A percentile compares a stretch with the other conserved stretches of the same genome.
Conservation (phyloP, 2,113 vertebrate genomes). For the Mormoops blainvillei region DNA sequence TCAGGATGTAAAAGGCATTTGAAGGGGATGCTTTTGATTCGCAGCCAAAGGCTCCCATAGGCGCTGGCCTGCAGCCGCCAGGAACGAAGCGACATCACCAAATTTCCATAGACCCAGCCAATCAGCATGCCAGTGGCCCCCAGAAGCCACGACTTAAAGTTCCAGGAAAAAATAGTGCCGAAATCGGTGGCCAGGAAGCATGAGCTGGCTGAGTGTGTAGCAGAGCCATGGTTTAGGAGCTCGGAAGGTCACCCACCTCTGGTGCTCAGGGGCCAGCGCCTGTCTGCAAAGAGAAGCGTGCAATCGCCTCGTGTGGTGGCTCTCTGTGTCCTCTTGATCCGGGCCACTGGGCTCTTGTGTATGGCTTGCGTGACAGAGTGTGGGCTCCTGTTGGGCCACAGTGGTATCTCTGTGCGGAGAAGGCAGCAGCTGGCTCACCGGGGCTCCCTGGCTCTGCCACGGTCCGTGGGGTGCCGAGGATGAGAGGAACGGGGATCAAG, state of each 20-base stretch:
- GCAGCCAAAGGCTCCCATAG: not conserved
- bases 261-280: not conserved
- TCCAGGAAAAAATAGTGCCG: not conserved
- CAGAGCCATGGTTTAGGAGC: not conserved
- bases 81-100: not conserved
- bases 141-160: not conserved
- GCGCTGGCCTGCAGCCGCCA: not conserved
- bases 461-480: too few species aligned
- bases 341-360: not conserved
- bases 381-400: rapidly evolving
- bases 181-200: conserved; percentile 20
- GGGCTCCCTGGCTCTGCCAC: not conserved
- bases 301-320: too few species aligned
- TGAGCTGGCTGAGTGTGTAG: conserved; percentile 3
- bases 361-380: not conserved
- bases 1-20: not conserved
- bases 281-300: not conserved
- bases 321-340: not conserved
- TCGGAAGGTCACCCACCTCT: not conserved
- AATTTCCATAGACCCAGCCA: not conserved
- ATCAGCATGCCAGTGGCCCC: not conserved
- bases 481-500: not conserved
- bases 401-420: not conserved
- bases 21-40: not conserved
- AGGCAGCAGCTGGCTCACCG: not conserved